These are phyloP conservation scores for Cinclus mexicanus DNA, from an alignment of 2,113 vertebrate genomes.

Conservation along the genomic window DNA sequence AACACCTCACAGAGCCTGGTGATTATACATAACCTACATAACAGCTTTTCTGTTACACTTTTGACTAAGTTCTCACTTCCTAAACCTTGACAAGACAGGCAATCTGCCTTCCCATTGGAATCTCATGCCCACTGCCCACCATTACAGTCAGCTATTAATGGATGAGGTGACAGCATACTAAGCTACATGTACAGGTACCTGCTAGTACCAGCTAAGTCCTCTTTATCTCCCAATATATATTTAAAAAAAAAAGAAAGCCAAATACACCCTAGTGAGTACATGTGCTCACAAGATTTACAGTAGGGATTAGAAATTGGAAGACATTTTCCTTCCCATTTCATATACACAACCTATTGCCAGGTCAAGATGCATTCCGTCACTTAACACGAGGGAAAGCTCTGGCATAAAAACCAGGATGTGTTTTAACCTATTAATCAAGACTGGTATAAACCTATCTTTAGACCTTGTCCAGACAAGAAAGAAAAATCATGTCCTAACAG, in stretches of 20 bases:
- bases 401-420: constrained; percentile 28
- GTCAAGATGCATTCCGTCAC: constrained; percentile 36
- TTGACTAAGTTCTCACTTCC: constrained; percentile 23
- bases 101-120: background rate
- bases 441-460: constrained; percentile 30
- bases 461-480: constrained; percentile 48
- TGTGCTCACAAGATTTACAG: constrained; percentile 46
- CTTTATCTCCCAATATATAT: constrained; percentile 25
- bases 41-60: constrained; percentile 49
- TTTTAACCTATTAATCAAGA: constrained; percentile 55
- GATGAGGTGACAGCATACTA: constrained; percentile 4
- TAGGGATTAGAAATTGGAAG: constrained; percentile 49
- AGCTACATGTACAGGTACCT: constrained; percentile 20
- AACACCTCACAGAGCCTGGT: constrained; percentile 20
- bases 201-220: constrained; percentile 32
- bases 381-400: constrained; percentile 25
- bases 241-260: background rate
- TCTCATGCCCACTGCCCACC: background rate
- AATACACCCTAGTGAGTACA: background rate
- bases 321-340: constrained; percentile 51
- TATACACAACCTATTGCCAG: background rate
- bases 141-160: background rate
- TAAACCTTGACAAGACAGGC: constrained; percentile 17
- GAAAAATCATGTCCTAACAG: constrained; percentile 35
- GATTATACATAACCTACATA: constrained; percentile 50